These are phyloP conservation scores for Sebastes flavidus DNA, from an alignment of 2,797 vertebrate species.

Conservation along the genomic window DNA sequence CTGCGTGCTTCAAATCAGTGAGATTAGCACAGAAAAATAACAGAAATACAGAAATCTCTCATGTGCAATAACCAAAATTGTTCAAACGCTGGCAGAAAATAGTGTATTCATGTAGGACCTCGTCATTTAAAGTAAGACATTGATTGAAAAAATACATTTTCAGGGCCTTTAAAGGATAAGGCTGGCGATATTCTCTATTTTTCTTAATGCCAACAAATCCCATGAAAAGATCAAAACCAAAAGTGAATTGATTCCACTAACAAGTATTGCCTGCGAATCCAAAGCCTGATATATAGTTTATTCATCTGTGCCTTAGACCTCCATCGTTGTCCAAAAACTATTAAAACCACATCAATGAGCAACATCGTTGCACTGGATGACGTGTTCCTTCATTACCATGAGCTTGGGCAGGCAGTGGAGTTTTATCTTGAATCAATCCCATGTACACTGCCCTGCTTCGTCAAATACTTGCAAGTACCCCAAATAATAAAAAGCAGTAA, in stretches of 20 bases:
- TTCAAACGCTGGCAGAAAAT: neutral
- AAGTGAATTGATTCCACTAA: neutral
- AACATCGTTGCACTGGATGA: too few relatives aligned
- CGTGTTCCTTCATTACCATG: too few relatives aligned
- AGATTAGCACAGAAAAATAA: neutral
- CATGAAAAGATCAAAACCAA: neutral
- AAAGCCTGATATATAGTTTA: neutral
- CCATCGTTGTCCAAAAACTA: too few relatives aligned
- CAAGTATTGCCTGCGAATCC: neutral
- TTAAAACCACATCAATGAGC: too few relatives aligned
- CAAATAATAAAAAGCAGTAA: neutral
- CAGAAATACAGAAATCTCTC: neutral
- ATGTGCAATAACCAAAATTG: neutral
- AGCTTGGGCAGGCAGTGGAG: too few relatives aligned
- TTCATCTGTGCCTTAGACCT: neutral
- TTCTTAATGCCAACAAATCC: too few relatives aligned
- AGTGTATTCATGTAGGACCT: neutral
- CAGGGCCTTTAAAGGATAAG: neutral
- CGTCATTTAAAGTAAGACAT: neutral
- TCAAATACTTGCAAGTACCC: neutral
- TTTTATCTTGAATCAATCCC: neutral
- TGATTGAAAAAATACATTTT: neutral
- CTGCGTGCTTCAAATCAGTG: neutral
- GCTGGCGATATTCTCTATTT: neutral
- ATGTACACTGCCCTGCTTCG: neutral